Base-by-base conservation (phyloP, 2,888 invertebrate species). In the Cheilosia scutellata region DNA sequence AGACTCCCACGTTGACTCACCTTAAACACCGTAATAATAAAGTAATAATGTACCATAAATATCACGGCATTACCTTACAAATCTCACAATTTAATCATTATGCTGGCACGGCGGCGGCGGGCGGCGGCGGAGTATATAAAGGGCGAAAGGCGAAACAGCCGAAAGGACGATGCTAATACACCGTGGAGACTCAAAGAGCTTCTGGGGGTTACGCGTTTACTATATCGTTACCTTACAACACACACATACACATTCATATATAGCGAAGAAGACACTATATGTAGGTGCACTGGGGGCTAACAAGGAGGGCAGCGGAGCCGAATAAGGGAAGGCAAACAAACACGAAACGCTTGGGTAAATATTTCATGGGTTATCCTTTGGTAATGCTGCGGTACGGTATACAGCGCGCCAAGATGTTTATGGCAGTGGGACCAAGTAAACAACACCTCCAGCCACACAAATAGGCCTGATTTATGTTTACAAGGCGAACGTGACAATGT, bases 381-480 rank as follows among this genome's bases (percentile, higher is more conserved):
- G 55, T 74, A 55, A 66, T 65, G 62, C 66, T 65, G 42, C 20
- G 66, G 63, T 65, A 27, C 44, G 65, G 58, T 40, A 37, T 49
- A 78, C 47, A 66, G 57, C 44, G 42, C 53, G 55, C 77, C 78
- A 83, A 72, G 77, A 83, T 77, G 78, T 83, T 78, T 78, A 72
- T 71, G 68, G 76, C 66, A 82, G 49, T 58, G 66, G 49, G 62
- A 68, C 49, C 53, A 33, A 68, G 7, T 72, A 75, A 87, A 77
- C 78, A 87, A 66, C 77, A 78, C 74, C 66, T 60, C 71, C 86
- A 88, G 82, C 86, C 87, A 77, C 88, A 88, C 65, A 88, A 88
- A 89, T 88, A 89, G 89, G 88, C 89, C 88, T 89, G 89, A 89
- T 89, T 89, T 89, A 89, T 89, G 89, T 89, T 89, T 89, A 89